These are phyloP conservation scores for Gobiocypris rarus DNA, from an alignment of 2,113 vertebrate genomes.

Conservation along the genomic window DNA sequence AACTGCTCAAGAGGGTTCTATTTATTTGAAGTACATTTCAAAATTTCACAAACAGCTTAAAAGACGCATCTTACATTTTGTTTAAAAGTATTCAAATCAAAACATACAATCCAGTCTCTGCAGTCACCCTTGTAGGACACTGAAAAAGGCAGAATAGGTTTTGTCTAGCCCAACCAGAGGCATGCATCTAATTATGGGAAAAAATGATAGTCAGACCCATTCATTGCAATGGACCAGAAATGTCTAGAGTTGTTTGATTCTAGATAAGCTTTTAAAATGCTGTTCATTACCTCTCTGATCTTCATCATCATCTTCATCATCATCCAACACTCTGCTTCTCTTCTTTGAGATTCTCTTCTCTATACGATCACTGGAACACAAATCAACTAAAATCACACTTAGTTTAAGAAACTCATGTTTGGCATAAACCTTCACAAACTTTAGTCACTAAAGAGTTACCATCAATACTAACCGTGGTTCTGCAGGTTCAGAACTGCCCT, in stretches of 20 bases:
- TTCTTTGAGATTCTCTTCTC: slow-evolving; percentile 62
- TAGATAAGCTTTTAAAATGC: background rate
- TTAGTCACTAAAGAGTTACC: background rate
- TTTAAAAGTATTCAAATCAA: background rate
- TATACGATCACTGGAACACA: slow-evolving; percentile 30
- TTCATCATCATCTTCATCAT: slow-evolving; percentile 65
- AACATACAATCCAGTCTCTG: background rate
- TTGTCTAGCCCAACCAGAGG: no score
- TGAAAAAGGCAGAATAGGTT: no score
- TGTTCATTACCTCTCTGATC: slow-evolving; percentile 67
- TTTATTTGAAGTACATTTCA: background rate
- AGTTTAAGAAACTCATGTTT: background rate
- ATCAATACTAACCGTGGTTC: slow-evolving; percentile 36
- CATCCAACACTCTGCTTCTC: slow-evolving; percentile 78
- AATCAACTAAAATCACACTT: background rate
- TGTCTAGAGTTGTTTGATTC: background rate
- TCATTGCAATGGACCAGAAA: background rate
- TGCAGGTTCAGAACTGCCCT: slow-evolving; percentile 20
- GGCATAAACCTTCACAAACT: background rate
- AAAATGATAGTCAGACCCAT: no score
- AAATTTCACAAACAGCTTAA: background rate
- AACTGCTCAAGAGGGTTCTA: no score
- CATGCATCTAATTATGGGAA: no score
- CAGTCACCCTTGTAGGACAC: background rate
- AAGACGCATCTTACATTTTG: background rate